A percentile compares a stretch with the other conserved stretches of the same genome.
These are phyloP conservation scores for Smittia sp. DNA, from an alignment of 2,888 invertebrate genomes.

Conservation along the genomic window DNA sequence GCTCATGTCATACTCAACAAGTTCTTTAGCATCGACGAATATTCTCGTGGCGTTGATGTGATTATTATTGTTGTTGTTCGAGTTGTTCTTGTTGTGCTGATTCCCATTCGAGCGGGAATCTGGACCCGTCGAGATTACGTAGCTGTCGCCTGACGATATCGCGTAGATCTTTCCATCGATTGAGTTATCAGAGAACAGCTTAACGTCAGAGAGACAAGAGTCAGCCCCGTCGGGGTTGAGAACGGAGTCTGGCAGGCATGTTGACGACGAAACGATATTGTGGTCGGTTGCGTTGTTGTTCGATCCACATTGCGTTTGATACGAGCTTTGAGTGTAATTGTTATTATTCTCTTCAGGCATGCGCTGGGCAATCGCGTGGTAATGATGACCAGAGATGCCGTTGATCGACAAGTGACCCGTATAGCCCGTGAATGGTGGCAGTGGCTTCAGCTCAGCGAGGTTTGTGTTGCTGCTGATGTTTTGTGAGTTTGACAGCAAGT, in stretches of 20 bases:
- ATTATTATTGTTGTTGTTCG: conserved; percentile 54
- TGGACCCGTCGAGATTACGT: conserved; percentile 55
- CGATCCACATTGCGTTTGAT: conserved; percentile 47
- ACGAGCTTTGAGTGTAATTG: conserved; percentile 62
- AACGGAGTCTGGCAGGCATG: conserved; percentile 64
- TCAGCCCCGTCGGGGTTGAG: conserved; percentile 54
- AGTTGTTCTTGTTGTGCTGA: conserved; percentile 49
- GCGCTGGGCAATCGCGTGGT: conserved; percentile 77
- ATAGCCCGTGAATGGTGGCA: conserved; percentile 84
- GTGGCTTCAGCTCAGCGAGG: conserved; percentile 77
- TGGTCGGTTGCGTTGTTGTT: conserved; percentile 58
- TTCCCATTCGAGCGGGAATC: conserved; percentile 62
- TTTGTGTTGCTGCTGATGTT: conserved; percentile 55
- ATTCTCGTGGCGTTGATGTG: conserved; percentile 50
- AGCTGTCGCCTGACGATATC: conserved; percentile 53
- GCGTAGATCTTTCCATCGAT: conserved; percentile 57
- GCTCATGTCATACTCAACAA: conserved; percentile 61
- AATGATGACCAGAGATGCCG: conserved; percentile 84
- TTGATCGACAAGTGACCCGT: conserved; percentile 81
- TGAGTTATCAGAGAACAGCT: conserved; percentile 59
- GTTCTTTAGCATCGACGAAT: conserved; percentile 50
- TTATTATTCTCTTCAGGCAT: conserved; percentile 73
- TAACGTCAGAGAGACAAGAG: conserved; percentile 59
- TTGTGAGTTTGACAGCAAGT: conserved; percentile 58
- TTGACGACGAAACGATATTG: conserved; percentile 72